phyloP scores from a whole-genome alignment of 2,888 invertebrate species.

The Coleophora flavipennella region DNA sequence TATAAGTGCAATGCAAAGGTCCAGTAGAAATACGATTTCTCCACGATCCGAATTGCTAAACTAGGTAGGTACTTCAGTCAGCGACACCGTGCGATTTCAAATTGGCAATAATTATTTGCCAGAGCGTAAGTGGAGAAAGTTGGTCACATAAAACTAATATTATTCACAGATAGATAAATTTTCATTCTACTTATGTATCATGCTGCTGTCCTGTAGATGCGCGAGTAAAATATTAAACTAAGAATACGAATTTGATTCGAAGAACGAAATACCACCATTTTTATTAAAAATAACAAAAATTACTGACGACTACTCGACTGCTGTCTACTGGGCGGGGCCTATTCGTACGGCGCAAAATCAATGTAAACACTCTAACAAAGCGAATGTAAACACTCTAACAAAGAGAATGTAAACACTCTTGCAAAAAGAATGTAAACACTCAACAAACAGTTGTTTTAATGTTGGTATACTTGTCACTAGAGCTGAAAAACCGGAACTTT shows the following conservation, averaged over 20 bases:
- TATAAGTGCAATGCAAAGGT: neutral
- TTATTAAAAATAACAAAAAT: conserved; percentile 19
- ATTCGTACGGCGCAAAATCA: too few species aligned
- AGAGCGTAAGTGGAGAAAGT: conserved; percentile 32
- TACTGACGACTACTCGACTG: too few species aligned
- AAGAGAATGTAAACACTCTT: too few species aligned
- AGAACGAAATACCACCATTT: conserved; percentile 25
- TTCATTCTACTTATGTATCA: conserved; percentile 51
- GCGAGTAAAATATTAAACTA: conserved; percentile 33
- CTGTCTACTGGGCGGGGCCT: too few species aligned
- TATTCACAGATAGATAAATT: conserved; percentile 36
- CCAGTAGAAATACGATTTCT: conserved; percentile 3
- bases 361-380: too few species aligned
- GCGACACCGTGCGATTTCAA: conserved; percentile 22
- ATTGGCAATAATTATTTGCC: conserved; percentile 12
- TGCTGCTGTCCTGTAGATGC: conserved; percentile 32
- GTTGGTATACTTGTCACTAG: too few species aligned
- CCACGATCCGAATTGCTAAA: neutral
- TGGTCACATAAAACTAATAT: conserved; percentile 22
- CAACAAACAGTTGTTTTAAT: too few species aligned
- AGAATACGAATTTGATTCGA: conserved; percentile 24
- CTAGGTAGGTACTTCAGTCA: neutral
- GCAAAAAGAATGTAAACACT: too few species aligned
- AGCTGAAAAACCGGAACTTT: too few species aligned
- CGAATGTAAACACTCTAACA: too few species aligned